These are phyloP conservation scores for Pocillopora damicornis DNA, from an alignment of 64 coral and sea anemone species.

Conservation along the genomic window DNA sequence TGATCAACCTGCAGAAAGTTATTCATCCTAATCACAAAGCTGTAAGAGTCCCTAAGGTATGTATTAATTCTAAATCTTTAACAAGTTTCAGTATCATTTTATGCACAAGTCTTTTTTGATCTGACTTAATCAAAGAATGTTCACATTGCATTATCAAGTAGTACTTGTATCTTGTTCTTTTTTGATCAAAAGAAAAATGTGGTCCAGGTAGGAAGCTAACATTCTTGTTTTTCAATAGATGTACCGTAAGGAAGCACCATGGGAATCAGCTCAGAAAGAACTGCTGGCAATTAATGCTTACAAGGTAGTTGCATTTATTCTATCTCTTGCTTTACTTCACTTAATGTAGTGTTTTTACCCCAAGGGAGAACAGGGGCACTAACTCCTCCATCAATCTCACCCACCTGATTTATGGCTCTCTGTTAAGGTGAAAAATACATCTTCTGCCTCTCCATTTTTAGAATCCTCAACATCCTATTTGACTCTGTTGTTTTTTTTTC, in stretches of 20 bases:
- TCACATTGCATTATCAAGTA: neutral
- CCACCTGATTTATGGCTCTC: too few relatives aligned
- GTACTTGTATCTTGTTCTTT: too few relatives aligned
- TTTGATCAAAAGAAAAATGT: too few relatives aligned
- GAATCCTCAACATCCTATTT: too few relatives aligned
- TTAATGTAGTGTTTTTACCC: too few relatives aligned
- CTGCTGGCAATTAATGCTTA: constrained; percentile 85
- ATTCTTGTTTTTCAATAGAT: constrained; percentile 44
- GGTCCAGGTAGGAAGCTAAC: too few relatives aligned
- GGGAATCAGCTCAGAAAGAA: constrained; percentile 93
- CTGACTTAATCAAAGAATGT: neutral
- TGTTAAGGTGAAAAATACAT: too few relatives aligned
- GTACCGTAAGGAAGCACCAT: constrained; percentile 92
- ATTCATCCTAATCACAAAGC: constrained; percentile 82
- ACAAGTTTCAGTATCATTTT: neutral
- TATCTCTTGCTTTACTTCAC: neutral
- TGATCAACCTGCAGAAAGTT: constrained; percentile 56
- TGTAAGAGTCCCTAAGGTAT: constrained; percentile 80
- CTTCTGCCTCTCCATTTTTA: too few relatives aligned
- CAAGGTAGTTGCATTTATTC: constrained; percentile 53
- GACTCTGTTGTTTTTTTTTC: too few relatives aligned
- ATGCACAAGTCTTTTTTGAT: neutral
- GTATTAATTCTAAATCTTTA: neutral
- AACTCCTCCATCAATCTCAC: too few relatives aligned
- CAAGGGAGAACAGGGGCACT: too few relatives aligned